Conservation (phyloP, 30 jellyfish, hydroid and myxozoan species). For the Cassiopea andromeda region DNA sequence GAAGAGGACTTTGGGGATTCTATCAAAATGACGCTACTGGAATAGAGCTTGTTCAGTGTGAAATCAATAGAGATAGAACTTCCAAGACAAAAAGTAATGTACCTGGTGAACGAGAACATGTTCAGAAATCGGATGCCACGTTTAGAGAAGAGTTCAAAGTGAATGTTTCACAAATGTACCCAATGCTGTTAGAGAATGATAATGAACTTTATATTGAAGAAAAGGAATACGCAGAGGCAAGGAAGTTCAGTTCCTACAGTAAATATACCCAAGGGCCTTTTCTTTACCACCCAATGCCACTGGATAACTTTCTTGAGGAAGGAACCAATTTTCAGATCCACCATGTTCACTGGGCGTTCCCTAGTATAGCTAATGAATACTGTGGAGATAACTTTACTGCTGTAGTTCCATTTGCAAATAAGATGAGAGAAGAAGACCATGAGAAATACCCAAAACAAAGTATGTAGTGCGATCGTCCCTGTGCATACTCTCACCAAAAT, state of each 20-base stretch:
- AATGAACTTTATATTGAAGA: slow-evolving; percentile 4
- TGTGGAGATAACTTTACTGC: slow-evolving; percentile 26
- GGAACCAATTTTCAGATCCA: neutral
- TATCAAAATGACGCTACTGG: neutral
- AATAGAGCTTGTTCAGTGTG: neutral
- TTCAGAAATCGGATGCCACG: neutral
- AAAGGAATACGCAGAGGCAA: slow-evolving; percentile 10
- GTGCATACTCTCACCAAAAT: too few species aligned
- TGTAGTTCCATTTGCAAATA: slow-evolving; percentile 30
- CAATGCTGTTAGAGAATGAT: neutral
- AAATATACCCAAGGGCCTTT: slow-evolving; percentile 18
- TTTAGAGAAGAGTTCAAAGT: neutral
- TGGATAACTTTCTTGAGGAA: slow-evolving; percentile 19
- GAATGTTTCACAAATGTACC: neutral
- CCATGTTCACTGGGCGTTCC: neutral
- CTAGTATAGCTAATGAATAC: neutral
- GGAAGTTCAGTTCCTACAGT: neutral
- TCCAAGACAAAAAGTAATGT: neutral
- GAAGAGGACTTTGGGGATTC: neutral
- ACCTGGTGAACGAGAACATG: neutral
- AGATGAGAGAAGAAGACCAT: slow-evolving; percentile 21
- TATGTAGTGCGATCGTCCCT: neutral
- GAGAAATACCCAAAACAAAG: slow-evolving; percentile 6
- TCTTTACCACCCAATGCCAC: neutral
- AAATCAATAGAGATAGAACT: neutral